Evolutionary conservation across 2,888 invertebrate species (phyloP).

Genomic region (Sicus ferrugineus): DNA sequence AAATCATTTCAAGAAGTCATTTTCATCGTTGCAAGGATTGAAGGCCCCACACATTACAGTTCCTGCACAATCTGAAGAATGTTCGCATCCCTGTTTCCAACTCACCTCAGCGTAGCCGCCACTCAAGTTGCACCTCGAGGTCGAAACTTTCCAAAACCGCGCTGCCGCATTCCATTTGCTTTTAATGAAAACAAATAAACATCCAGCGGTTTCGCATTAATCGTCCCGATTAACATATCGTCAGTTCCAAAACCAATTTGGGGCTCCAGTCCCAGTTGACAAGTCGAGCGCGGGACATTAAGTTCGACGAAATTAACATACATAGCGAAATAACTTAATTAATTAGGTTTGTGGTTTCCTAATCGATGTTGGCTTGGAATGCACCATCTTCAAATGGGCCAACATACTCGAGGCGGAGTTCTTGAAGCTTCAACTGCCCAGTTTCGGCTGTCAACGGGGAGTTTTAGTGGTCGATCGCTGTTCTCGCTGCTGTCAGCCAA

Average conservation of each 20-base stretch:
- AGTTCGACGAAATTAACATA: no score
- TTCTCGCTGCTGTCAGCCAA: not conserved
- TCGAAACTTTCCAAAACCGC: not conserved
- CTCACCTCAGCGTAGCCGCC: not conserved
- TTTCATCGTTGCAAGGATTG: no score
- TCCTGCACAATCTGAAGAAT: no score
- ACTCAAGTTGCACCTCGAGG: not conserved
- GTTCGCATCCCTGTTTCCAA: not conserved
- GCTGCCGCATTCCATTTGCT: no score
- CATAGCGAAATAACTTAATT: slow-evolving; percentile 33
- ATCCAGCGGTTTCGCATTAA: slow-evolving; percentile 32
- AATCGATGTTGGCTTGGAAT: not conserved
- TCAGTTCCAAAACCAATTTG: slow-evolving; percentile 60
- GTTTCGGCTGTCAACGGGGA: not conserved
- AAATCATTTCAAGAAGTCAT: no score
- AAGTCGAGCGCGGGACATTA: no score
- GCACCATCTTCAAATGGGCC: not conserved
- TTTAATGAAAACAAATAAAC: not conserved
- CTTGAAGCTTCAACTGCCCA: not conserved
- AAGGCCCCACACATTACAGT: no score
- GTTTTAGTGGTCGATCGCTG: not conserved
- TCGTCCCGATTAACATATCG: slow-evolving; percentile 55
- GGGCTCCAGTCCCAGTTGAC: no score
- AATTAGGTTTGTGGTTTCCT: slow-evolving; percentile 3
- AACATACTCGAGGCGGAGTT: not conserved